Evolutionary conservation across 2,113 vertebrate species (phyloP), one percentile per base, ranked within the genome.

Genomic region (Sakesphorus luctuosus): DNA sequence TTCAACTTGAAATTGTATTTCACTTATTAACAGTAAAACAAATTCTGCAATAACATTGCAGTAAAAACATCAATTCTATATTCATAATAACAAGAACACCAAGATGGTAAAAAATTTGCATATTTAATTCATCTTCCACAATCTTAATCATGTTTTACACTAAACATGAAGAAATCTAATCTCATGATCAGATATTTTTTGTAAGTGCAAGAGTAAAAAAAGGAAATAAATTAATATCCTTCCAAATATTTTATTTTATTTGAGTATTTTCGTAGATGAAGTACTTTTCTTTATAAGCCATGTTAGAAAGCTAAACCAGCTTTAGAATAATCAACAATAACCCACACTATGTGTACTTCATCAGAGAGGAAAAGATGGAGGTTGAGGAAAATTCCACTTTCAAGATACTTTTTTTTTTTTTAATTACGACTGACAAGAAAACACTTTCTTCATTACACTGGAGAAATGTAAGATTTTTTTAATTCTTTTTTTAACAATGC

Each of bases 261-360:
- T 53, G 24, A 46, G 3, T 13, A 21, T 44, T 44, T 56, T 25
- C 59, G 55, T 23, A 84, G 17, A 4, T 68, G 13, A 80, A 80
- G 14, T 18, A 23, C 13, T 53, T 58, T 26, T 58, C 8, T 73
- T 49, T 38, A 40, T 21, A 63, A 63, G 1, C 18, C 33, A 5
- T 18, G 17, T 29, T 25, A 89, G 20, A 84, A 61, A 49, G 14
- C 7, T 63, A 55, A 84, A 87, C 1, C 2, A 53, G 24, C 4
- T 68, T 68, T 50, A 59, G 10, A 5, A 46, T 5, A 50, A 20
- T 66, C 20, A 49, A 66, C 10, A 31, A 31, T 46, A 61, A n/a
- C 4, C 23, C 5, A 25, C 4, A 4, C 0, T 1, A 47, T 4
- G 1, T 21, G 7, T 16, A 62, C 28, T 43, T 80, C 18, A 43